Evolutionary conservation across 1,140 invertebrate species (phyloP).

Genomic region (Drosophila obscura): DNA sequence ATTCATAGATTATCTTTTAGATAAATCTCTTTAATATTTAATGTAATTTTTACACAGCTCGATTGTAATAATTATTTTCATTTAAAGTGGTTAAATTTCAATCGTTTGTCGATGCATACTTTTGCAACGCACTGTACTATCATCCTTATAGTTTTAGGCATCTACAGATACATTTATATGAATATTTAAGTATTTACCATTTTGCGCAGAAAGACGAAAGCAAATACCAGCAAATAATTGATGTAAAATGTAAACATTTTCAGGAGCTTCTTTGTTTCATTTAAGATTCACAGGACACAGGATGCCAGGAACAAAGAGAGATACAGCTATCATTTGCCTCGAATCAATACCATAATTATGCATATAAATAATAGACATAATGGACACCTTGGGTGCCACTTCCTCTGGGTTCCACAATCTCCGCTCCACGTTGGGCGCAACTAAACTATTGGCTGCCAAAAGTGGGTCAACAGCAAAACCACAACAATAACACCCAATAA

Average conservation of each 20-base stretch:
- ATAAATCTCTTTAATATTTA: too few species aligned
- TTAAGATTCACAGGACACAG: too few species aligned
- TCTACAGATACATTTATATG: neutral
- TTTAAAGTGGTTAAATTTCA: too few species aligned
- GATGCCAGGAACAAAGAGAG: neutral
- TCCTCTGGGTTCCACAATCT: slow-evolving; percentile 30
- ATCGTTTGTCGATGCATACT: neutral
- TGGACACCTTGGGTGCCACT: slow-evolving; percentile 48
- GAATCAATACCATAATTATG: slow-evolving; percentile 33
- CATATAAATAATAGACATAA: slow-evolving; percentile 43
- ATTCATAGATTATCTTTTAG: too few species aligned
- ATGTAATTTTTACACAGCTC: too few species aligned
- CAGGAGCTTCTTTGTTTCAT: neutral
- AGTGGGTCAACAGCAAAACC: slow-evolving; percentile 73
- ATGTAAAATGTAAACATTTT: slow-evolving; percentile 22
- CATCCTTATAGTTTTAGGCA: neutral
- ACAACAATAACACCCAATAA: slow-evolving; percentile 77
- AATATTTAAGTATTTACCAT: slow-evolving; percentile 28
- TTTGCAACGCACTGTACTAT: too few species aligned
- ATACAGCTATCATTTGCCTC: slow-evolving; percentile 22
- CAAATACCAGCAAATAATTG: slow-evolving; percentile 18
- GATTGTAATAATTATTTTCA: too few species aligned
- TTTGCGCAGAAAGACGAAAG: slow-evolving; percentile 2
- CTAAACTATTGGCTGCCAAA: slow-evolving; percentile 74
- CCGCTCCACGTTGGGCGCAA: neutral